These are phyloP conservation scores for Oophaga sylvatica DNA, from an alignment of 2,797 vertebrate genomes.

Conservation along the genomic window DNA sequence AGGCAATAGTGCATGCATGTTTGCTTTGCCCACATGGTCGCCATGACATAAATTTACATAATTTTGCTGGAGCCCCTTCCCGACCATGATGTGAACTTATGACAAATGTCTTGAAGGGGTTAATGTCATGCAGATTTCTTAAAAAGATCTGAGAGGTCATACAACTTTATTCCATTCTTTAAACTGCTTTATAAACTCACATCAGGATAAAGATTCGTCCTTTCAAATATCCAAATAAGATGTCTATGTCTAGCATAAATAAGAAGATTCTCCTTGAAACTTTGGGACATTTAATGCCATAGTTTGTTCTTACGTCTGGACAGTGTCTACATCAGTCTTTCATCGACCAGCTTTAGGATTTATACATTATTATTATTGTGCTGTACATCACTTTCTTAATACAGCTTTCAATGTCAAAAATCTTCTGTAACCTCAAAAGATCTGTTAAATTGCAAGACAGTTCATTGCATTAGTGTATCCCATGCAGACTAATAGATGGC, in stretches of 20 bases:
- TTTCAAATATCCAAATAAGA: slow-evolving; percentile 6
- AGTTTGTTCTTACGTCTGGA: slow-evolving; percentile 45
- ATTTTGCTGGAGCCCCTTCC: too few relatives aligned
- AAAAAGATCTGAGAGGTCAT: slow-evolving; percentile 19
- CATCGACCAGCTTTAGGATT: slow-evolving; percentile 34
- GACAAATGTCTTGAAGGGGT: background rate
- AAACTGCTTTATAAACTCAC: slow-evolving; percentile 43
- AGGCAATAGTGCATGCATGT: too few relatives aligned
- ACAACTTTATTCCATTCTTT: slow-evolving; percentile 5
- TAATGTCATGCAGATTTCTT: slow-evolving; percentile 16
- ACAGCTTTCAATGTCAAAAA: slow-evolving; percentile 13
- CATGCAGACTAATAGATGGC: background rate
- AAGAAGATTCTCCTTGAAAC: slow-evolving; percentile 48
- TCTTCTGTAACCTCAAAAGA: background rate
- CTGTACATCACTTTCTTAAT: slow-evolving; percentile 8
- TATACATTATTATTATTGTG: background rate
- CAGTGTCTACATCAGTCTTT: slow-evolving; percentile 36
- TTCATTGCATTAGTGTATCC: slow-evolving; percentile 1
- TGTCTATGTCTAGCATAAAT: slow-evolving; percentile 39
- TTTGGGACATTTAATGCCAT: slow-evolving; percentile 40
- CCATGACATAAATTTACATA: background rate
- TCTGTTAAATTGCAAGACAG: slow-evolving; percentile 34
- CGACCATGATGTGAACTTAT: too few relatives aligned
- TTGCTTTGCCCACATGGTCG: too few relatives aligned
- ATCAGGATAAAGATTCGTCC: slow-evolving; percentile 10